A percentile compares a stretch with the other conserved stretches of the same genome.
phyloP scores from a whole-genome alignment of 1,140 invertebrate species.

The Pogonomyrmex californicus region DNA sequence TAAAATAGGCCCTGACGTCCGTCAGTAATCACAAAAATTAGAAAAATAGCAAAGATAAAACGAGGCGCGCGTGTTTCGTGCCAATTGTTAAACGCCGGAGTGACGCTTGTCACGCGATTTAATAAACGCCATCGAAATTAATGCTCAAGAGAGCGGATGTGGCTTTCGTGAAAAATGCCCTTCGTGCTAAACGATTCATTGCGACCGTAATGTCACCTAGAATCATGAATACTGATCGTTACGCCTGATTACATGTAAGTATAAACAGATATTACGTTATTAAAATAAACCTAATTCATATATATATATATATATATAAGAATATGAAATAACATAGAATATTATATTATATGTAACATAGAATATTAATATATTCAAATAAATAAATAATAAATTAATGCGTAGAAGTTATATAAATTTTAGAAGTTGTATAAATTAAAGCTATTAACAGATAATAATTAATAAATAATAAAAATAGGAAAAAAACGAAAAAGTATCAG shows the following conservation, averaged over 20 bases:
- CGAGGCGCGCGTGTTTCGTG: constrained; percentile 31
- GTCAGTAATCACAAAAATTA: constrained; percentile 53
- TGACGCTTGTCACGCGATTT: constrained; percentile 68
- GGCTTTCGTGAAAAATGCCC: background rate
- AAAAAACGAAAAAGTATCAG: background rate
- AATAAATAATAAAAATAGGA: background rate
- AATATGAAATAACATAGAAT: background rate
- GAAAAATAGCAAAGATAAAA: constrained; percentile 29
- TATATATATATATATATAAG: background rate
- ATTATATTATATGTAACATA: background rate
- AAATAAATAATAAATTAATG: constrained; percentile 5
- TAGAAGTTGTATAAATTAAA: background rate
- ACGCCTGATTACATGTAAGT: background rate
- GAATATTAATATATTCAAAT: background rate
- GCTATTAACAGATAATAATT: background rate
- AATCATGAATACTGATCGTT: background rate
- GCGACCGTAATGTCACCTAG: constrained; percentile 20
- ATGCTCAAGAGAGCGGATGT: constrained; percentile 14
- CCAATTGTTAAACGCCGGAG: constrained; percentile 53
- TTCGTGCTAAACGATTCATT: constrained; percentile 48
- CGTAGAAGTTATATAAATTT: background rate
- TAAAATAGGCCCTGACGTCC: constrained; percentile 20
- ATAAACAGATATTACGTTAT: background rate
- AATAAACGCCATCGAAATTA: constrained; percentile 59
- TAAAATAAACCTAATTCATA: background rate